These are phyloP conservation scores for Macrophya alboannulata DNA, from an alignment of 2,888 invertebrate species.

Conservation along the genomic window DNA sequence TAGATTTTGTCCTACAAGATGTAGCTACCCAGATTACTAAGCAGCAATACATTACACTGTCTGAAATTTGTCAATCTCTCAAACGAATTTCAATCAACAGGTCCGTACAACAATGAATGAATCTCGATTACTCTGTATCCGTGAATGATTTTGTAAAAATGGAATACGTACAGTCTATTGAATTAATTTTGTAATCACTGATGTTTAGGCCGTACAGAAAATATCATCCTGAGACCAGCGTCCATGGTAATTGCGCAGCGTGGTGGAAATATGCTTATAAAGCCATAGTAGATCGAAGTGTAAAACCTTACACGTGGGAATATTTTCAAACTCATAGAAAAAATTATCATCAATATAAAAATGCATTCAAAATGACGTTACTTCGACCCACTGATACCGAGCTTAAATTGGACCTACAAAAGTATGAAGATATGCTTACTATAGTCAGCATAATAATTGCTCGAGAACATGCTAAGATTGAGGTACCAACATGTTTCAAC, in stretches of 20 bases:
- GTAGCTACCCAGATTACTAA: slow-evolving; percentile 88
- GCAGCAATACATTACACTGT: slow-evolving; percentile 86
- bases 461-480: slow-evolving; percentile 89
- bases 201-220: slow-evolving; percentile 79
- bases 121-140: background rate
- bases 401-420: slow-evolving; percentile 87
- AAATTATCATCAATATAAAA: slow-evolving; percentile 87
- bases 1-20: slow-evolving; percentile 88
- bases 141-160: slow-evolving; percentile 38
- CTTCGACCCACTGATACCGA: slow-evolving; percentile 88
- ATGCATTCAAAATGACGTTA: slow-evolving; percentile 87
- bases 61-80: slow-evolving; percentile 83
- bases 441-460: slow-evolving; percentile 90
- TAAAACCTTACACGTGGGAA: slow-evolving; percentile 89
- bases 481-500: slow-evolving; percentile 80
- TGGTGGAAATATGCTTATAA: slow-evolving; percentile 92
- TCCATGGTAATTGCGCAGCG: slow-evolving; percentile 83
- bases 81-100: slow-evolving; percentile 86
- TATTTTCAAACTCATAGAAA: slow-evolving; percentile 86
- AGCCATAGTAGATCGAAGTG: slow-evolving; percentile 87
- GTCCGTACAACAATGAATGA: slow-evolving; percentile 74
- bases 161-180: background rate
- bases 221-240: slow-evolving; percentile 84
- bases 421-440: slow-evolving; percentile 88
- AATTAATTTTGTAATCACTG: slow-evolving; percentile 8